Percentiles rank a stretch among this genome's conserved stretches.
Evolutionary conservation across 2,797 vertebrate species (phyloP).

Genomic region (Vipera latastei): DNA sequence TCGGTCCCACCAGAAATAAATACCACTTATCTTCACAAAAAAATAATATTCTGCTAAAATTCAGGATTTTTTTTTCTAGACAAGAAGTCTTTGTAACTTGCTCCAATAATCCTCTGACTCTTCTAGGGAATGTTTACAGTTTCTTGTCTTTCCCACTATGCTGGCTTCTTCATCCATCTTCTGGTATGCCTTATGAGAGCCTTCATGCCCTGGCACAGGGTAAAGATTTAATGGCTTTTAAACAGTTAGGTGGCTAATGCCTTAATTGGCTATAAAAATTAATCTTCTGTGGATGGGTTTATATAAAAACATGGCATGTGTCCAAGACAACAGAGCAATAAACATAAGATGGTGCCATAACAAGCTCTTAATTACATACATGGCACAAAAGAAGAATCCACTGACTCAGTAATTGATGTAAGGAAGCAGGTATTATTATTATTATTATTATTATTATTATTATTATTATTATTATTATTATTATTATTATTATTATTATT

Average conservation of each 20-base stretch:
- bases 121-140: not conserved
- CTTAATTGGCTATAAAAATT: constrained; percentile 33
- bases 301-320: not conserved
- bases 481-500: too few relatives aligned
- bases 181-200: not conserved
- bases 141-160: not conserved
- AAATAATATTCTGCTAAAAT: not conserved
- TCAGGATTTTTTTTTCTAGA: not conserved
- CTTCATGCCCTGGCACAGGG: not conserved
- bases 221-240: constrained; percentile 15
- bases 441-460: not conserved
- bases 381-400: not conserved
- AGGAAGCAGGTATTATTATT: not conserved
- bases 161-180: not conserved
- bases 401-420: not conserved
- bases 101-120: not conserved
- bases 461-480: not conserved
- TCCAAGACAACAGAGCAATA: not conserved
- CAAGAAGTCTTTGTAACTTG: not conserved
- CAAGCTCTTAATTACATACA: not conserved
- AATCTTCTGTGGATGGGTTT: not conserved
- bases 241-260: constrained; percentile 23
- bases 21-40: not conserved
- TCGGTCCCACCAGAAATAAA: not conserved
- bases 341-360: not conserved